Evolutionary conservation across 2,113 vertebrate species (phyloP).

Genomic region (Melospiza melodia): DNA sequence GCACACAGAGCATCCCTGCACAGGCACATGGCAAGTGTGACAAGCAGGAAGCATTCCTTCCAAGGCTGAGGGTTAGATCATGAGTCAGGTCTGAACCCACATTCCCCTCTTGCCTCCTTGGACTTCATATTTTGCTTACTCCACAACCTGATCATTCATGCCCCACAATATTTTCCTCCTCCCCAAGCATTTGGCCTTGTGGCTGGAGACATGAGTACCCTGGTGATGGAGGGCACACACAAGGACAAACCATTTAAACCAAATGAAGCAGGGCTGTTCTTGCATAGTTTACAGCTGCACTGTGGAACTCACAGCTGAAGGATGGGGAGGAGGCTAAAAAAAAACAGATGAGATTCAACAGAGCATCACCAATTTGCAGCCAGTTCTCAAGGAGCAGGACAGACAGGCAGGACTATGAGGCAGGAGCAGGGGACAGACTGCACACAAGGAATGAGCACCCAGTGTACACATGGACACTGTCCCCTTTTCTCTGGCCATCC

Average conservation of each 20-base stretch:
- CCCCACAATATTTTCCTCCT: neutral
- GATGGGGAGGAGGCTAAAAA: neutral
- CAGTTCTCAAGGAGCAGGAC: neutral
- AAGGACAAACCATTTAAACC: neutral
- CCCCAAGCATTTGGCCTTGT: neutral
- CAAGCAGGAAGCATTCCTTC: neutral
- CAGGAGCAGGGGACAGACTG: neutral
- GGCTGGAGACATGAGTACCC: neutral
- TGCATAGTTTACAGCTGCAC: neutral
- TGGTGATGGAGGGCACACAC: neutral
- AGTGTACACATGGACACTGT: neutral
- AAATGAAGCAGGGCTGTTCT: neutral
- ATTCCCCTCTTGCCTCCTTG: neutral
- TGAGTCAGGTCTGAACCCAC: fast-evolving
- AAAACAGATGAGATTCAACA: neutral
- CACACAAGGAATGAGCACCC: fast-evolving
- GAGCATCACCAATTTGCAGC: neutral
- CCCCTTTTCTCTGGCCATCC: neutral
- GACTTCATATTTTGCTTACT: neutral
- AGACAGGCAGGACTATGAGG: neutral
- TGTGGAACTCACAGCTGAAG: neutral
- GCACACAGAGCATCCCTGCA: fast-evolving
- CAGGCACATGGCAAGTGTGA: fast-evolving
- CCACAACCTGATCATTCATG: neutral
- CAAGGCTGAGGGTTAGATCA: neutral